phyloP scores from a whole-genome alignment of 2,113 vertebrate species.

The Psophia crepitans region DNA sequence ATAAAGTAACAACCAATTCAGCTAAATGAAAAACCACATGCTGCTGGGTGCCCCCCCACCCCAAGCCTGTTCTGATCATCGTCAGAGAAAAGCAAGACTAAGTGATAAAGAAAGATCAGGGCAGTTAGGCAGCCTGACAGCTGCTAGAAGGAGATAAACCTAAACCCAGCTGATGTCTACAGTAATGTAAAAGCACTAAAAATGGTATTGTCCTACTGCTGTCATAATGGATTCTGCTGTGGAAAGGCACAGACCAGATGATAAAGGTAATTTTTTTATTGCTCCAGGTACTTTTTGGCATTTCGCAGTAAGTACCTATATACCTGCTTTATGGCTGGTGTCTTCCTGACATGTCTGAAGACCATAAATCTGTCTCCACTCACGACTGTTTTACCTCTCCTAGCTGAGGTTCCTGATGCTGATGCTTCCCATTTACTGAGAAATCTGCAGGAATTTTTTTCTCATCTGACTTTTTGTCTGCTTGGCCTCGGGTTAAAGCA shows the following conservation, averaged over 20 bases:
- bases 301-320: not conserved
- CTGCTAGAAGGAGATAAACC: not conserved
- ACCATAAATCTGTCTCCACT: not conserved
- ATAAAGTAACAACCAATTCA: not conserved
- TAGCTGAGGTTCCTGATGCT: not conserved
- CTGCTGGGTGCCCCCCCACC: not conserved
- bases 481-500: constrained; percentile 9
- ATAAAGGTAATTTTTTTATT: not conserved
- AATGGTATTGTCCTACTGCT: not conserved
- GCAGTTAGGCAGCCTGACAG: not conserved
- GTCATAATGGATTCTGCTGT: not conserved
- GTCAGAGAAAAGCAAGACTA: not conserved
- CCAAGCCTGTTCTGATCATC: not conserved
- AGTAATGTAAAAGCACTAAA: not conserved
- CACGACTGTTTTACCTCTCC: not conserved
- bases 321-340: not conserved
- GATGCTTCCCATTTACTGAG: not conserved
- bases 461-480: not conserved
- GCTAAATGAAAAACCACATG: not conserved
- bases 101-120: not conserved
- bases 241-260: not conserved
- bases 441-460: not conserved
- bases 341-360: not conserved
- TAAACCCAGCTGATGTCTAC: not conserved
- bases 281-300: not conserved